Conservation (phyloP, 2,888 invertebrate genomes). For the Diarsia rubi region DNA sequence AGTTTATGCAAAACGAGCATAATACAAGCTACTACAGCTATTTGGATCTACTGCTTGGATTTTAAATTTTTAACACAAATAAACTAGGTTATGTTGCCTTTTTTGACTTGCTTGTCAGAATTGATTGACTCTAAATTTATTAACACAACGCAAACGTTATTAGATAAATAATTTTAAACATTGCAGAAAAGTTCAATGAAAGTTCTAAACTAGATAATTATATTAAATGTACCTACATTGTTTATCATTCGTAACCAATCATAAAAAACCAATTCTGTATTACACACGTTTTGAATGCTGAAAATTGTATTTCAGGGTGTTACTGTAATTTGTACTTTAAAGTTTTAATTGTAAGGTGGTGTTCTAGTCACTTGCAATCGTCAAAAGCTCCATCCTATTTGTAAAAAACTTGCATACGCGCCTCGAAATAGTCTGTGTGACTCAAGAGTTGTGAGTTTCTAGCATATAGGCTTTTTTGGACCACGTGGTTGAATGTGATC, state of each 20-base stretch:
- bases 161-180: constrained; percentile 3
- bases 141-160: constrained; percentile 23
- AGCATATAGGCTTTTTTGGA: background rate
- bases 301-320: background rate
- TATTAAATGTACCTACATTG: background rate
- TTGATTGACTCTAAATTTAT: constrained; percentile 34
- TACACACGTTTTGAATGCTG: constrained; percentile 15
- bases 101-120: constrained; percentile 22
- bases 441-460: background rate
- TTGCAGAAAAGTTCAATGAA: constrained; percentile 12
- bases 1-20: background rate
- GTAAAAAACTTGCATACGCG: background rate
- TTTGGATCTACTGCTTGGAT: constrained; percentile 12
- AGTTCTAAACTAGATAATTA: constrained; percentile 9
- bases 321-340: constrained; percentile 14
- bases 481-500: background rate
- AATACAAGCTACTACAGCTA: constrained; percentile 25
- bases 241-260: constrained; percentile 12
- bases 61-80: constrained; percentile 39
- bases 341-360: background rate
- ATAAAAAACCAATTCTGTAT: constrained; percentile 11
- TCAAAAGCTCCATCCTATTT: background rate
- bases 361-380: background rate
- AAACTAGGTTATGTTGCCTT: constrained; percentile 33
- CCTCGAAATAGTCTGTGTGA: background rate